Evolutionary conservation across 2,113 vertebrate genomes (phyloP).

Genomic region (Vicugna pacos): DNA sequence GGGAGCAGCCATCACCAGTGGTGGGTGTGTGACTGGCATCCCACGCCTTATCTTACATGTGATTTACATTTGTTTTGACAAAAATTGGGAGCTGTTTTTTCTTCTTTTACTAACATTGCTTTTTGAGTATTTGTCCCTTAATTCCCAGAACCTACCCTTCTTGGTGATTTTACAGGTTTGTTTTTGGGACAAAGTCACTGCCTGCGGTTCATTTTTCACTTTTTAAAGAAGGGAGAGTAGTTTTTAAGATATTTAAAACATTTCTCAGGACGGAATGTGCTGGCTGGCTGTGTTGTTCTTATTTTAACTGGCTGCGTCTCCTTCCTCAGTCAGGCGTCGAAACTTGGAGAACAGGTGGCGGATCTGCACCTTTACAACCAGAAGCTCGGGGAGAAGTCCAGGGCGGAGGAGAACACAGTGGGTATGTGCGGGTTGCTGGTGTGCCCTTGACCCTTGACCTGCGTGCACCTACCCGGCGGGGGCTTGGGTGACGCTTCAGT

Average conservation of each 20-base stretch:
- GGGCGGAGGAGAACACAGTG: constrained; percentile 89
- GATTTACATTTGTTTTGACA: background rate
- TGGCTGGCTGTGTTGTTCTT: background rate
- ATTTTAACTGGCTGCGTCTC: background rate
- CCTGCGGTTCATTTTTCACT: background rate
- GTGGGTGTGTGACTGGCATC: no score
- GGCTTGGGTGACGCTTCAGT: background rate
- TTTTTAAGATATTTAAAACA: background rate
- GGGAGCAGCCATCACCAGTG: no score
- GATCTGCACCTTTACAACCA: constrained; percentile 95
- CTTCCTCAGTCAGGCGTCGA: constrained; percentile 88
- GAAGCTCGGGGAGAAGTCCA: constrained; percentile 89
- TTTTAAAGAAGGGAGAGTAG: background rate
- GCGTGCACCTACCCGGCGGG: background rate
- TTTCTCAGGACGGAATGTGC: background rate
- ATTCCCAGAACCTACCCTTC: no score
- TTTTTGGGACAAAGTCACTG: background rate
- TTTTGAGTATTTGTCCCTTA: background rate
- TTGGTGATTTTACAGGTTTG: background rate
- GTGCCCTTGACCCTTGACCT: background rate
- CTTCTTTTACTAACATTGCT: no score
- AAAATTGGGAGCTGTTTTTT: background rate
- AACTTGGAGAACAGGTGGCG: constrained; percentile 93
- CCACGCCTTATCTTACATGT: background rate
- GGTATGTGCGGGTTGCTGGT: constrained; percentile 82